Base-by-base conservation (phyloP, 1,140 invertebrate species). In the Pentalonia nigronervosa region DNA sequence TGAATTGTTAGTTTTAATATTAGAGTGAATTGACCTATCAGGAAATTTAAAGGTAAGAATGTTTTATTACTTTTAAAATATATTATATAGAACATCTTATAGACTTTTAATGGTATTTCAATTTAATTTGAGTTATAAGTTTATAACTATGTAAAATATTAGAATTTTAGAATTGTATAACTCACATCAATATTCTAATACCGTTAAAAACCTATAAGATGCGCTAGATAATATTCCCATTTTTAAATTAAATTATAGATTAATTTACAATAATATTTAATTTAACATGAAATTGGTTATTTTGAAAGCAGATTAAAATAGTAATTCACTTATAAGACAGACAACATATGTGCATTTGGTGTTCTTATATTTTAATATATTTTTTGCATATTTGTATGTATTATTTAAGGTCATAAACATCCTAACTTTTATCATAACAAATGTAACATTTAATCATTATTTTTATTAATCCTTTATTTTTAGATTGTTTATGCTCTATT, bases 401-500 rank as follows among this genome's bases (percentile, higher is more conserved):
- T n/a, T 67, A 23, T 21, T 67, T n/a, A n/a, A 67, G 11, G 14
- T 53, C 50, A 53, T 53, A 53, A 53, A 53, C 14, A 67, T 67
- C 3, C 14, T 67, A n/a, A n/a, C 14, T 11, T 4, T 67, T 67
- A 11, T 17, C 6, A 67, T 67, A 14, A 30, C 11, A 67, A 67
- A 67, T 67, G 30, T 67, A 67, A 67, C 30, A 67, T 67, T n/a
- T n/a, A 53, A n/a, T 67, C 36, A 84, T 41, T 84, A 25, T 84
- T 84, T 84, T 86, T 76, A 76, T 30, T 83, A 81, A 83, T 41
- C 30, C 30, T 3, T 25, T 56, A 23, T 94, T 94, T 95, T 94
- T 94, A 97, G 95, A 96, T 98, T 94, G 96, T 98, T 34, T 95
- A 96, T 90, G 97, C 97, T 95, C 95, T 99, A 88, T 95, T 99